Evolutionary conservation across 2,797 vertebrate species (phyloP).

Genomic region (Alcedo quadribrachys): DNA sequence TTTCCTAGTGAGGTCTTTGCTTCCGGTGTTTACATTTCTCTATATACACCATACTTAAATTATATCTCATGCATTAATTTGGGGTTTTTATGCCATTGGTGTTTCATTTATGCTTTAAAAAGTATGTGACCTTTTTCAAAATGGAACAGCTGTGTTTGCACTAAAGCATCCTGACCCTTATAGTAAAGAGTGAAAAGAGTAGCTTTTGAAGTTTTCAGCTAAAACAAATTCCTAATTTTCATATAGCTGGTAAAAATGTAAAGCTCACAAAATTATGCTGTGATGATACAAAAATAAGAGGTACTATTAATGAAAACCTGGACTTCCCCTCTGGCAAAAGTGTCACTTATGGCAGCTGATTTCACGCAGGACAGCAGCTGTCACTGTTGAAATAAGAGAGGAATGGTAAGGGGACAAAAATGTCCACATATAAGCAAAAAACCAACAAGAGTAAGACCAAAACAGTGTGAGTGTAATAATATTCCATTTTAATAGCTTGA

Average conservation of each 20-base stretch:
- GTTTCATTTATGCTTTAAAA: neutral
- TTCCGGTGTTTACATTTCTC: neutral
- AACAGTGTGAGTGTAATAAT: neutral
- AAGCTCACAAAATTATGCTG: neutral
- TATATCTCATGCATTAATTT: neutral
- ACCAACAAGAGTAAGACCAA: neutral
- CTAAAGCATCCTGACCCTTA: neutral
- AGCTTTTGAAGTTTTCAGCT: neutral
- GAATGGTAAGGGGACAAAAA: neutral
- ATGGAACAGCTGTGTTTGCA: neutral
- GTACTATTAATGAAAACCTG: neutral
- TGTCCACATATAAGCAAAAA: neutral
- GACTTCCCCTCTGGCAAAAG: neutral
- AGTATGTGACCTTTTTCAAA: neutral
- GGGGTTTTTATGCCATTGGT: neutral
- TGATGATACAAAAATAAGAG: neutral
- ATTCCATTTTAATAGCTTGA: neutral
- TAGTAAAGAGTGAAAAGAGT: neutral
- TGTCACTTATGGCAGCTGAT: neutral
- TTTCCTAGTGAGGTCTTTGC: neutral
- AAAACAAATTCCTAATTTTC: neutral
- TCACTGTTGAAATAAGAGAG: neutral
- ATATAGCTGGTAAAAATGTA: neutral
- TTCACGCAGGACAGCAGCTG: neutral
- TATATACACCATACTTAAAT: neutral